These are phyloP conservation scores for Corbicula japonica DNA, from an alignment of 2,888 invertebrate genomes.

Conservation along the genomic window DNA sequence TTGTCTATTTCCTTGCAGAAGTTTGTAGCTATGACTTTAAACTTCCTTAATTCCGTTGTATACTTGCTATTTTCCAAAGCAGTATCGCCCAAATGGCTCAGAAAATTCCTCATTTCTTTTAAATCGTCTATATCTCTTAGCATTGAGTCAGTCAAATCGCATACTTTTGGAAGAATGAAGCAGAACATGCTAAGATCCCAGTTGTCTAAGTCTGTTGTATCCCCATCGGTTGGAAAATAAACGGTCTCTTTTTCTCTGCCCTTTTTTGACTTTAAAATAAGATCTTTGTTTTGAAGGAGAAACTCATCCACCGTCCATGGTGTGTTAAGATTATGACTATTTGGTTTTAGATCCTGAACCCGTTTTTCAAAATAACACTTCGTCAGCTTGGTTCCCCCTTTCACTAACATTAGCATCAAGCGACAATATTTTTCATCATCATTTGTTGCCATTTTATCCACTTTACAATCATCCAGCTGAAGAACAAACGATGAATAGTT, in stretches of 20 bases:
- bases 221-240: not conserved
- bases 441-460: conserved; percentile 5
- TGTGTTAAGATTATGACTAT: too few relatives aligned
- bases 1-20: conserved; percentile 1
- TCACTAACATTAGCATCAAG: not conserved
- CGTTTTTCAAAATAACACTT: not conserved
- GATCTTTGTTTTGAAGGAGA: not conserved
- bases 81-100: not conserved
- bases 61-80: not conserved
- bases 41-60: not conserved
- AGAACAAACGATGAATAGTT: too few relatives aligned
- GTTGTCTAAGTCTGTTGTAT: not conserved
- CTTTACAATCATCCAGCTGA: too few relatives aligned
- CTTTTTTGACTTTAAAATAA: not conserved
- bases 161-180: not conserved
- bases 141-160: not conserved
- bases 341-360: not conserved
- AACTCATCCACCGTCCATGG: conserved; percentile 8
- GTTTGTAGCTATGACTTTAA: not conserved
- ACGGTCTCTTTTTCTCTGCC: not conserved
- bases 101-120: not conserved
- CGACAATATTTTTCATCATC: conserved; percentile 2
- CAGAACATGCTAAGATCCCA: conserved; percentile 8
- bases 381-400: conserved; percentile 2
- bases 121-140: not conserved